Percentiles rank a stretch among this genome's conserved stretches.
These are phyloP conservation scores for Choloepus didactylus DNA, from an alignment of 2,797 vertebrate genomes.

Conservation along the genomic window DNA sequence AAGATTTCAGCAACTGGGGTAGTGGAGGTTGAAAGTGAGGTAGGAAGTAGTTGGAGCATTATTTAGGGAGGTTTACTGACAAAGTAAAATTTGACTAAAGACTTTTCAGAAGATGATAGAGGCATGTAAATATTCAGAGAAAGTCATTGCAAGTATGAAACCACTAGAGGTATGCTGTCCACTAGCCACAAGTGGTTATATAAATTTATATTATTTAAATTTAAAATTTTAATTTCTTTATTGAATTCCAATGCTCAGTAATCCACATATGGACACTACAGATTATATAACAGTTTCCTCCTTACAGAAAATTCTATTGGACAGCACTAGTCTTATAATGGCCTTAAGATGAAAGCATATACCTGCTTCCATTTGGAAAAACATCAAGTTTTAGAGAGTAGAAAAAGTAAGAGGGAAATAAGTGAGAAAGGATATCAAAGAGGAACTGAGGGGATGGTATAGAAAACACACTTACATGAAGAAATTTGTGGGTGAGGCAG, in stretches of 20 bases:
- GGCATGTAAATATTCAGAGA: not conserved
- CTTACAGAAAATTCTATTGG: not conserved
- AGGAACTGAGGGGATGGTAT: not conserved
- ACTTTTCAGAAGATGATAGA: not conserved
- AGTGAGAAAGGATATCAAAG: not conserved
- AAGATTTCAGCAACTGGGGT: not conserved
- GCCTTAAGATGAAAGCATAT: not conserved
- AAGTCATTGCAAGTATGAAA: not conserved
- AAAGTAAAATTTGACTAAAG: not conserved
- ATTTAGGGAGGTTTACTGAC: not conserved
- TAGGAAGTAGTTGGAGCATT: not conserved
- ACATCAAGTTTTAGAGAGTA: fast-evolving
- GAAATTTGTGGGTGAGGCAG: not conserved
- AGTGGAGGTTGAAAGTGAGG: not conserved
- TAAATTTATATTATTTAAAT: constrained; percentile 6
- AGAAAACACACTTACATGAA: not conserved
- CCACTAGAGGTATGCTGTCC: not conserved
- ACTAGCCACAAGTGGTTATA: not conserved
- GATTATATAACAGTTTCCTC: not conserved
- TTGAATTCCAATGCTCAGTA: not conserved
- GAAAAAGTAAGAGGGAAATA: not conserved
- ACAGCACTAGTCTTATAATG: not conserved
- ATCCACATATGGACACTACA: not conserved
- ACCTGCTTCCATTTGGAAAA: not conserved
- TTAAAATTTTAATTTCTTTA: not conserved